These are phyloP conservation scores for Leucophenga maculata DNA, from an alignment of 2,888 invertebrate species.

Conservation along the genomic window DNA sequence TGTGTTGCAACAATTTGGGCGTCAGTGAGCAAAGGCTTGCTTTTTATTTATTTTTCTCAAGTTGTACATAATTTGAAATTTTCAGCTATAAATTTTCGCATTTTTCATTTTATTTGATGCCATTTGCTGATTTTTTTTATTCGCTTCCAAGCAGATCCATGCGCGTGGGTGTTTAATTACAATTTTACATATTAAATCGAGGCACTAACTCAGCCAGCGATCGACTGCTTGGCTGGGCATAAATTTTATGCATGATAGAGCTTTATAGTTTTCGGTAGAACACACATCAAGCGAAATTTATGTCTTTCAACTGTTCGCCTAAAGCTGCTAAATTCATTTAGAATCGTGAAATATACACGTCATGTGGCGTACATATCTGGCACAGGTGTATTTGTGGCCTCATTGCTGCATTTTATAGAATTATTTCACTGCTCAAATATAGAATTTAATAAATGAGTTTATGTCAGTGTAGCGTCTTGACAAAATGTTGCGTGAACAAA, in stretches of 20 bases:
- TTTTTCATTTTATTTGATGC: too few species aligned
- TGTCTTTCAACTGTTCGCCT: too few species aligned
- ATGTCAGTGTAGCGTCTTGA: constrained; percentile 11
- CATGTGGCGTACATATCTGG: constrained; percentile 34
- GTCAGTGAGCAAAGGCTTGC: background rate
- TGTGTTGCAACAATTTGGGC: too few species aligned
- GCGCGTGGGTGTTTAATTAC: constrained; percentile 20
- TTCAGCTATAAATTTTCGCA: too few species aligned
- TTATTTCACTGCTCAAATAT: background rate
- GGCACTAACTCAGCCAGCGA: too few species aligned
- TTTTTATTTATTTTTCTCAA: background rate
- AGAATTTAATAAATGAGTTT: constrained; percentile 12
- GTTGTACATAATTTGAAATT: too few species aligned
- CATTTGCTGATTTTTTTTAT: too few species aligned
- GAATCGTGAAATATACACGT: background rate
- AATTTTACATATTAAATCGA: background rate
- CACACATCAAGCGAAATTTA: too few species aligned
- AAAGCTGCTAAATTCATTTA: too few species aligned
- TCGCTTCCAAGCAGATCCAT: too few species aligned
- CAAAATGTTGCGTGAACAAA: constrained; percentile 11
- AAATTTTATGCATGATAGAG: too few species aligned
- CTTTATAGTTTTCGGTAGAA: background rate
- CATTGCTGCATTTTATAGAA: constrained; percentile 1
- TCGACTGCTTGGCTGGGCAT: too few species aligned
- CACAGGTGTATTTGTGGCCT: constrained; percentile 38